Conservation (phyloP, 2,888 invertebrate genomes). For the Eustalomyia histrio region DNA sequence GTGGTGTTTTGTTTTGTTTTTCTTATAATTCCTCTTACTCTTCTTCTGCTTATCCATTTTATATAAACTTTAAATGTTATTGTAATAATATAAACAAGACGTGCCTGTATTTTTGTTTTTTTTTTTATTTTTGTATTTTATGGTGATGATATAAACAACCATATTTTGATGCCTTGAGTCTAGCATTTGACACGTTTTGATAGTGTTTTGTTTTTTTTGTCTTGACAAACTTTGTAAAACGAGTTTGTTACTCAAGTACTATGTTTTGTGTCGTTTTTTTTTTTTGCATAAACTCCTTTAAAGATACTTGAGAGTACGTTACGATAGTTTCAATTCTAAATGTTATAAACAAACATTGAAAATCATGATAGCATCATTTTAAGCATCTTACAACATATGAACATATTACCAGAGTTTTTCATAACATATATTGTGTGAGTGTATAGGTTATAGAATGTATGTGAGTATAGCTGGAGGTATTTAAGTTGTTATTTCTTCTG, state of each 20-base stretch:
- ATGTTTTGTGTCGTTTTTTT: neutral
- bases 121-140: slow-evolving; percentile 7
- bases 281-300: slow-evolving; percentile 16
- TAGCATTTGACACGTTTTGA: slow-evolving; percentile 7
- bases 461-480: neutral
- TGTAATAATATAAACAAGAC: slow-evolving; percentile 8
- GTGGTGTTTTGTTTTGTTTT: neutral
- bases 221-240: slow-evolving; percentile 3
- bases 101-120: neutral
- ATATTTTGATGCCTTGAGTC: slow-evolving; percentile 5
- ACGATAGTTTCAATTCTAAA: slow-evolving; percentile 9
- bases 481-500: neutral
- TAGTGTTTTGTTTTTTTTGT: neutral
- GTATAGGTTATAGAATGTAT: neutral
- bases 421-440: neutral
- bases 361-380: slow-evolving; percentile 28
- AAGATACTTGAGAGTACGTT: slow-evolving; percentile 2
- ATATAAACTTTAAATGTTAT: slow-evolving; percentile 16
- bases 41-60: neutral
- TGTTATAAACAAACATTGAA: slow-evolving; percentile 22
- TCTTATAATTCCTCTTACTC: neutral
- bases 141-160: slow-evolving; percentile 3
- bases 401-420: neutral
- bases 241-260: slow-evolving; percentile 21
- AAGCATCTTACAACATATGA: neutral